These are phyloP conservation scores for Panurus biarmicus DNA, from an alignment of 2,113 vertebrate species.

Conservation along the genomic window DNA sequence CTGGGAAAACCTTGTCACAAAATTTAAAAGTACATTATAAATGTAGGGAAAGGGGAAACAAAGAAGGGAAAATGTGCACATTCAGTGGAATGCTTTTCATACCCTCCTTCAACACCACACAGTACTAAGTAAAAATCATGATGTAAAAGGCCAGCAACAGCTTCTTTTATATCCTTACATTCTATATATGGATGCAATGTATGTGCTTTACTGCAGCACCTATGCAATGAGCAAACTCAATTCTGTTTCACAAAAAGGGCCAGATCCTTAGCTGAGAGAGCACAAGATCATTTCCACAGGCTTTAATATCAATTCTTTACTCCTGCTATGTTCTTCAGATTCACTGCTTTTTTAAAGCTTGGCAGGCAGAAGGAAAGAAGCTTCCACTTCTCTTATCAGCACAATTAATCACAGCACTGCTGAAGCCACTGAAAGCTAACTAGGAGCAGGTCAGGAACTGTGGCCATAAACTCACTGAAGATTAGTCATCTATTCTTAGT, in stretches of 20 bases:
- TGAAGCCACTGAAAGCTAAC: background rate
- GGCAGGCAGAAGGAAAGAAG: background rate
- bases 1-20: background rate
- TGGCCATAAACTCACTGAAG: background rate
- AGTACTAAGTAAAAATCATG: background rate
- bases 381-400: slow-evolving; percentile 13
- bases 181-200: accelerated
- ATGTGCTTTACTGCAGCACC: background rate
- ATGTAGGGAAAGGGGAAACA: background rate
- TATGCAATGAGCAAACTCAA: background rate
- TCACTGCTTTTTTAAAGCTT: background rate
- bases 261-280: background rate
- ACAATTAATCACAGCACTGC: background rate
- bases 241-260: background rate
- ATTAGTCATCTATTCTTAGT: background rate
- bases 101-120: background rate
- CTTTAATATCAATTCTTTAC: background rate
- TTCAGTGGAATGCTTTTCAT: background rate
- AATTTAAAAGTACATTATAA: background rate
- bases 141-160: background rate
- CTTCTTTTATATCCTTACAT: background rate
- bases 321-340: background rate
- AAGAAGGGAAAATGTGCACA: background rate
- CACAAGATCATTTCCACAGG: background rate
- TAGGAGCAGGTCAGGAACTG: background rate